Evolutionary conservation across 2,888 invertebrate species (phyloP), one percentile per base, ranked within the genome.

Genomic region (Oscheius sp.): DNA sequence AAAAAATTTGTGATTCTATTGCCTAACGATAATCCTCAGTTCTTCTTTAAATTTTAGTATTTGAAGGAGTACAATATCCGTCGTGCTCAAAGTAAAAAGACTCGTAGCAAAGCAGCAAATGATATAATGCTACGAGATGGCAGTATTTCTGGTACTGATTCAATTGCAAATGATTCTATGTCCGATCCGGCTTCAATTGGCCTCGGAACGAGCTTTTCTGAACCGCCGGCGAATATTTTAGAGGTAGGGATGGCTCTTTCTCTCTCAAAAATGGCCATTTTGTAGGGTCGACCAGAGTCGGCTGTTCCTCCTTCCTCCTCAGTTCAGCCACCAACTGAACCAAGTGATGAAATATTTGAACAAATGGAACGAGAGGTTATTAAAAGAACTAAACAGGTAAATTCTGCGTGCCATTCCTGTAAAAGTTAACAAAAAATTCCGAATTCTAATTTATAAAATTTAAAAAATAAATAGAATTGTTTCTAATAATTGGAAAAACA

Each of bases 351-450:
- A 12, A 74, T 74, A 6, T 55, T 74, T 49, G 27, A 53, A 2
- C 69, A 68, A 43, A 77, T 80, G 77, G 82, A 83, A 69, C 71
- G 63, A 9, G 82, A 82, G 12, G 83, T 82, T 2, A 27, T 77
- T n/a, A 70, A 75, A 27, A 56, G 76, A 45, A 80, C 82, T 18
- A 71, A 76, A 66, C 73, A 72, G 63, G 81, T 76, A 59, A 41
- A 13, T 59, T 21, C 12, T 7, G 49, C 16, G 13, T 49, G 9
- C 9, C 5, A 35, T 35, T 9, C 35, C 9, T 6, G 35, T 35
- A 35, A 35, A 35, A 35, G 9, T 6, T 6, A 7, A 49, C 18
- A 7, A 5, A 13, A 49, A 18, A 55, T n/a, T n/a, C n/a, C n/a
- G n/a, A n/a, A n/a, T n/a, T n/a, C n/a, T n/a, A n/a, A n/a, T n/a